These are phyloP conservation scores for Pelecanus crispus DNA, from an alignment of 2,113 vertebrate genomes.

Conservation along the genomic window DNA sequence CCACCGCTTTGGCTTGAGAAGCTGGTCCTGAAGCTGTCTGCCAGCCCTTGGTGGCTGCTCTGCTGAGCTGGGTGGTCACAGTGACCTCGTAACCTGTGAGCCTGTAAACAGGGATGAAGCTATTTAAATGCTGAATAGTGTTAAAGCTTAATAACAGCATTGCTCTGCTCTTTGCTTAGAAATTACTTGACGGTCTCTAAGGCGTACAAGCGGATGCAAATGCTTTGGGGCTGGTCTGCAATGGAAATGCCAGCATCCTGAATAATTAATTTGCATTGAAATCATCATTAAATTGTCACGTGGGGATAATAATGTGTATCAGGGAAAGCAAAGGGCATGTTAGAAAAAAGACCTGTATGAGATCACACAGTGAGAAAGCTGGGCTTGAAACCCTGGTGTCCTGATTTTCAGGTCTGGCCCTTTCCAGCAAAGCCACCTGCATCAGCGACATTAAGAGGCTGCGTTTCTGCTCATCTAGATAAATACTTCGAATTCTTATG, in stretches of 20 bases:
- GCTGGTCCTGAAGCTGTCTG: neutral
- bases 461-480: neutral
- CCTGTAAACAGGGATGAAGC: neutral
- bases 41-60: neutral
- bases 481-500: neutral
- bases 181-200: accelerated
- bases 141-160: neutral
- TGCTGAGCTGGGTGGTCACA: neutral
- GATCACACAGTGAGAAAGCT: neutral
- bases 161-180: neutral
- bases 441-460: neutral
- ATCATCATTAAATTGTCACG: neutral
- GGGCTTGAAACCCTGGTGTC: neutral
- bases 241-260: neutral
- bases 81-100: neutral
- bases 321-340: neutral
- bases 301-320: neutral
- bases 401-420: neutral
- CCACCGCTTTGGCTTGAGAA: neutral
- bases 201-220: neutral
- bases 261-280: neutral
- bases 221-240: neutral
- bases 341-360: neutral
- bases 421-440: neutral
- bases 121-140: neutral